Base-by-base conservation (phyloP, 2,113 vertebrate genomes). In the Gorsachius goisagi region DNA sequence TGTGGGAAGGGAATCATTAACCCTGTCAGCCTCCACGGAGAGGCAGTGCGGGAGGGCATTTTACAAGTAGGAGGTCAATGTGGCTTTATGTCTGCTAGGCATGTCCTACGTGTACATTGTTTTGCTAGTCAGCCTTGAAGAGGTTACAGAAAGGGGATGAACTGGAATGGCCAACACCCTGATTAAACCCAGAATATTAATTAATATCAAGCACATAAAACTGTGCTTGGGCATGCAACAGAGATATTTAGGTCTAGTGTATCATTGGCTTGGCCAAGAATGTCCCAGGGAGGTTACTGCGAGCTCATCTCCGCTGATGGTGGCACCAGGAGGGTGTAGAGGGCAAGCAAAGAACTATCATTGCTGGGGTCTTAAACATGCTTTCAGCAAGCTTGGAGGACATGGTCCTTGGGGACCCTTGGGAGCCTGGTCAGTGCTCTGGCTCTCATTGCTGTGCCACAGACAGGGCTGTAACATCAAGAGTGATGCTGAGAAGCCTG, bases 101-200 rank as follows among this genome's bases (percentile, higher is more conserved):
- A 20, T 27, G 17, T 62, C 55, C 49, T 47, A n/a, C 0, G 0
- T 60, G 47, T n/a, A 12, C 41, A 44, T 44, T 2, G 2, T 52
- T 76, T 33, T 58, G n/a, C 45, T 92, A 62, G 53, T 89, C 24
- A 85, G 52, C 24, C 37, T 33, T 72, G 45, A 60, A 79, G 66
- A 60, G 56, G 33, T 49, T 90, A 52, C 15, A 37, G 69, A 85
- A 68, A 45, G 64, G 55, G 79, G 60, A 37, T 88, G 33, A 89
- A 58, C 35, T 67, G 68, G 18, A 55, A 30, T 53, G n/a, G 49
- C 55, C 88, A 62, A 87, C 37, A 59, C 55, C 41, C 52, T 45
- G 22, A 71, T 59, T 74, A 89, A 81, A 44, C 15, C 28, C 64
- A 81, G 56, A 59, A 75, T 83, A 79, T 14, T 53, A 62, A 41